These are phyloP conservation scores for Pelobates cultripes DNA, from an alignment of 2,797 vertebrate species.

Conservation along the genomic window DNA sequence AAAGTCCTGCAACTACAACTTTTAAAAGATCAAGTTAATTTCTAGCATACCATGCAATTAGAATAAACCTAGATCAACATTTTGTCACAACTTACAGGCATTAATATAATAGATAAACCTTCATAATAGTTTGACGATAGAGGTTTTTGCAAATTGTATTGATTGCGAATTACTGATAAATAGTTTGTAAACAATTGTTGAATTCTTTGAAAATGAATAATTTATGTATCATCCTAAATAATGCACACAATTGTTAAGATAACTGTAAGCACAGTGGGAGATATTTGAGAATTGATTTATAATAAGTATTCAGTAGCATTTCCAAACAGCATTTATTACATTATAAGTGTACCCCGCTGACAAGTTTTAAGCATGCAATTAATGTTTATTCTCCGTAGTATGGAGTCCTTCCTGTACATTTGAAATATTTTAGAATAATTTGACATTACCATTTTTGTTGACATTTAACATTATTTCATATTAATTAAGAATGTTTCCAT, in stretches of 20 bases:
- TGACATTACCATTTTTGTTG: constrained; percentile 50
- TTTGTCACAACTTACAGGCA: no score
- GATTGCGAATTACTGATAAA: neutral
- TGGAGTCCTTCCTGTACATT: constrained; percentile 39
- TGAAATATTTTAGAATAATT: constrained; percentile 50
- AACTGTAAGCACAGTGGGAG: constrained; percentile 35
- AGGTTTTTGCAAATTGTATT: neutral
- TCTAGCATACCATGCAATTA: no score
- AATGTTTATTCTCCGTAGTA: constrained; percentile 47
- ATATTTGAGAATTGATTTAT: constrained; percentile 38
- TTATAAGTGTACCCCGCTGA: constrained; percentile 47
- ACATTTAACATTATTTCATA: constrained; percentile 54
- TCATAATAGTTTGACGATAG: no score
- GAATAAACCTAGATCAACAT: no score
- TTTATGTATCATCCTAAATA: constrained; percentile 43
- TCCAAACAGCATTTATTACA: constrained; percentile 48
- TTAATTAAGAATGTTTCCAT: constrained; percentile 55
- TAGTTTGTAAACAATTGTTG: constrained; percentile 6
- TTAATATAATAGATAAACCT: no score
- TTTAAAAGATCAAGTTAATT: no score
- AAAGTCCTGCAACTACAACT: no score
- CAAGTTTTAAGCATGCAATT: constrained; percentile 50
- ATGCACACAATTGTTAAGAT: constrained; percentile 17
- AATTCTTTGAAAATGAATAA: constrained; percentile 4
- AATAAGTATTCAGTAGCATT: constrained; percentile 41